Evolutionary conservation across 2,797 vertebrate genomes (phyloP), one percentile per base, ranked within the genome.

Genomic region (Lindbergichthys nudifrons): DNA sequence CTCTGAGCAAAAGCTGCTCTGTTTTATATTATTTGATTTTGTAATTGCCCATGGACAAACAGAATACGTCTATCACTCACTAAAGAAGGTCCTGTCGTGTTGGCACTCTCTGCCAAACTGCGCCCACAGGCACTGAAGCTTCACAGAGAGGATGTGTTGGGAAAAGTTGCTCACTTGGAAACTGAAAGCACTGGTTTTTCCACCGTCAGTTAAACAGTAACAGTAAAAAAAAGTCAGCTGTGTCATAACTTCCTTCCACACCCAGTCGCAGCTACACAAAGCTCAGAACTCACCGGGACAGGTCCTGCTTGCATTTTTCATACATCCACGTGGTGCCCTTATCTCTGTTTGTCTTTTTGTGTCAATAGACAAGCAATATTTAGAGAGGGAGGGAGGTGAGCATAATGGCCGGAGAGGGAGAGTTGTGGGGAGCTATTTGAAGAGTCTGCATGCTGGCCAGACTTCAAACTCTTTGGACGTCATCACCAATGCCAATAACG

Each of bases 401-500:
- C 48, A 57, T 30, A 50, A 54, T 39, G 46, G 10, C 42, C 23
- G 41, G 21, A 26, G 46, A n/a, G 42, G 19, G 57, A 39, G 77
- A 70, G 77, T 53, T 69, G 42, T 74, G 64, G 71, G 8, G 3
- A 79, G 65, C 47, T 76, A 81, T 87, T 81, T 75, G 70, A 81
- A 78, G 61, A 76, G 73, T 65, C 42, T 80, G 50, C 67, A 46
- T 14, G 32, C 59, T 82, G 70, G 80, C 58, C 61, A 41, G 69
- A 60, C 48, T 63, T 83, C 79, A 87, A 30, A 77, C 71, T 65
- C 67, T 80, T 77, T 84, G 75, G 84, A 80, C 70, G 64, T 42
- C 51, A 63, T 73, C 73, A 32, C 53, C 60, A 56, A 63, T 73
- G 81, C 82, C 81, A 79, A 82, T 87, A 72, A 83, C 75, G 77